phyloP scores from a whole-genome alignment of 2,797 vertebrate species.

The Rhincodon typus region DNA sequence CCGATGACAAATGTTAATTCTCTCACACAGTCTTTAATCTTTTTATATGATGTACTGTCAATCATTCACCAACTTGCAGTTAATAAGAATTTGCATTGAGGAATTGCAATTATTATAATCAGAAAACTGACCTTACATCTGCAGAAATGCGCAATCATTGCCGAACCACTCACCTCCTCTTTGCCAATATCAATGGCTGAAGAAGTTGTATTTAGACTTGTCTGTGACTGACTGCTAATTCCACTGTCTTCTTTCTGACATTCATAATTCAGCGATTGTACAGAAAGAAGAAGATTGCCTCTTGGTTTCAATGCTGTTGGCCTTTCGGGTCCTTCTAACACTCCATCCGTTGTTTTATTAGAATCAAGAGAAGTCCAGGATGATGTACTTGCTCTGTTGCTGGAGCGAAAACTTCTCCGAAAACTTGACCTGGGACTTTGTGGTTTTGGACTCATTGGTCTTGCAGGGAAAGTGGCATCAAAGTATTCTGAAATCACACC shows the following conservation, averaged over 20 bases:
- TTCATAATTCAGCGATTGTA: conserved; percentile 55
- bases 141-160: neutral
- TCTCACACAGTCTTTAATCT: neutral
- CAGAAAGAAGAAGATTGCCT: conserved; percentile 57
- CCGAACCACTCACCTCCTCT: conserved; percentile 65
- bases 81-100: neutral
- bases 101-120: neutral
- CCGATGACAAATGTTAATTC: neutral
- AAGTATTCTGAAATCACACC: conserved; percentile 47
- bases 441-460: conserved; percentile 81
- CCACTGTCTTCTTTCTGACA: conserved; percentile 57
- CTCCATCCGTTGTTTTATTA: conserved; percentile 52
- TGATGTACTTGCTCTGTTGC: conserved; percentile 57
- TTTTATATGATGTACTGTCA: neutral
- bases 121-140: neutral
- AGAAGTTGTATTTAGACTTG: conserved; percentile 55
- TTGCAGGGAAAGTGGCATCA: conserved; percentile 56
- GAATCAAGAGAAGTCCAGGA: conserved; percentile 65
- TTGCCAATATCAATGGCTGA: conserved; percentile 55
- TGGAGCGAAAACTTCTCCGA: conserved; percentile 52
- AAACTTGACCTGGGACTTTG: conserved; percentile 59
- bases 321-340: conserved; percentile 58
- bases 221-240: conserved; percentile 57
- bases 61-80: neutral
- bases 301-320: conserved; percentile 67